Percentiles rank a stretch among this genome's conserved stretches.
These are phyloP conservation scores for Heliangelus exortis DNA, from an alignment of 2,797 vertebrate genomes.

Conservation along the genomic window DNA sequence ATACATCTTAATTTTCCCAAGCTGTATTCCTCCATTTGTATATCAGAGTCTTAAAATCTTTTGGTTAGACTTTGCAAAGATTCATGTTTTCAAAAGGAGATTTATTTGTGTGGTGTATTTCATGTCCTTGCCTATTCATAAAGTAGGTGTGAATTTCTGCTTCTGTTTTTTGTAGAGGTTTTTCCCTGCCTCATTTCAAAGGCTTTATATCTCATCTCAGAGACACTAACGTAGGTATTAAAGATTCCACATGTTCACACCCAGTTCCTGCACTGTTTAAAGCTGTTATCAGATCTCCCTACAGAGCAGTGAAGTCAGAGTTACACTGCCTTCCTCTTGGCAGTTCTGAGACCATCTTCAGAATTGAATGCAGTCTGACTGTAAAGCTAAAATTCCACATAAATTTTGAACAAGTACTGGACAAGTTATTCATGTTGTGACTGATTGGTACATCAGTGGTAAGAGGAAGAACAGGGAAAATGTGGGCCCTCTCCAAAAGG, in stretches of 20 bases:
- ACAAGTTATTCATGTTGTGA: background rate
- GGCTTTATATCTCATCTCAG: background rate
- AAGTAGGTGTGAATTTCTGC: background rate
- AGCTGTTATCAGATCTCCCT: background rate
- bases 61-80: background rate
- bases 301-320: background rate
- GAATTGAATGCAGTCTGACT: background rate
- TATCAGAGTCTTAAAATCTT: background rate
- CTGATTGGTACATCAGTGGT: too few species aligned
- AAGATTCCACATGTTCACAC: background rate
- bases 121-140: background rate
- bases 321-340: background rate
- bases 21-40: background rate
- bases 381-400: background rate
- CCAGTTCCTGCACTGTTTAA: background rate
- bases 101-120: background rate
- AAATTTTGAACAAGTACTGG: background rate
- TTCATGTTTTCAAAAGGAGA: background rate
- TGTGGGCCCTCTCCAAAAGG: too few species aligned
- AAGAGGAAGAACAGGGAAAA: too few species aligned
- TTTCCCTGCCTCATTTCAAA: background rate
- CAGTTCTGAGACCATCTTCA: background rate
- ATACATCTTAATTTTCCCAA: background rate
- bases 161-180: background rate
- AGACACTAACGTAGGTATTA: background rate